Base-by-base conservation (phyloP, 2,888 invertebrate species). In the Zeuzera pyrina region DNA sequence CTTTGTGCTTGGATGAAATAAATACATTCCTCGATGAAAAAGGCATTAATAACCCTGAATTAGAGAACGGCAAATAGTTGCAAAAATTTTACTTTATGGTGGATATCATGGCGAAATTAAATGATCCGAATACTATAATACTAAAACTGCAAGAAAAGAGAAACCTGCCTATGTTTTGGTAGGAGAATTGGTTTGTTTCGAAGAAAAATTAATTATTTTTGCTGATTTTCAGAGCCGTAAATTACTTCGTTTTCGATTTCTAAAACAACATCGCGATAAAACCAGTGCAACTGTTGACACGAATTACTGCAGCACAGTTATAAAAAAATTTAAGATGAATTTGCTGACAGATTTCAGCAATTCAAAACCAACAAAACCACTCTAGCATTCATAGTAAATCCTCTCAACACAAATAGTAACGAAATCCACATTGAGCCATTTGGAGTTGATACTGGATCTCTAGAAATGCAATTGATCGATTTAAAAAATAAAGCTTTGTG, bases 401-500 rank as follows among this genome's bases (percentile, higher is more conserved):
- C 45, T 45, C 45, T 47, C 35, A 42, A 47, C 38, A 43, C 40
- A 46, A 47, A 43, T 38, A 43, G 22, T 33, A 42, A 47, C 31
- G 42, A 50, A 38, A 42, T 45, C 36, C 16, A 44, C 38, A 40
- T 44, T 46, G 36, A 42, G 39, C 38, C 45, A 43, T 46, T 52
- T 45, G 38, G 43, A 43, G 36, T 44, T 41, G 44, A 44, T 42
- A 30, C 39, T 46, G 42, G 35, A 35, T 46, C 41, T 33, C 34
- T 44, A 36, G 34, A 42, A 46, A 49, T 41, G 39, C 42, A 47
- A 51, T 45, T 49, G 38, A 33, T 49, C 33, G 43, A 49, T 46
- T 49, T 43, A 39, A 48, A 53, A 52, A 47, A 33, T 34, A 47
- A 49, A 48, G 36, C 35, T 35, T 43, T 49, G 45, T 51, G 46